A percentile compares a stretch with the other conserved stretches of the same genome.
Conservation (phyloP, 2,888 invertebrate species). For the Stenodema calcarata region DNA sequence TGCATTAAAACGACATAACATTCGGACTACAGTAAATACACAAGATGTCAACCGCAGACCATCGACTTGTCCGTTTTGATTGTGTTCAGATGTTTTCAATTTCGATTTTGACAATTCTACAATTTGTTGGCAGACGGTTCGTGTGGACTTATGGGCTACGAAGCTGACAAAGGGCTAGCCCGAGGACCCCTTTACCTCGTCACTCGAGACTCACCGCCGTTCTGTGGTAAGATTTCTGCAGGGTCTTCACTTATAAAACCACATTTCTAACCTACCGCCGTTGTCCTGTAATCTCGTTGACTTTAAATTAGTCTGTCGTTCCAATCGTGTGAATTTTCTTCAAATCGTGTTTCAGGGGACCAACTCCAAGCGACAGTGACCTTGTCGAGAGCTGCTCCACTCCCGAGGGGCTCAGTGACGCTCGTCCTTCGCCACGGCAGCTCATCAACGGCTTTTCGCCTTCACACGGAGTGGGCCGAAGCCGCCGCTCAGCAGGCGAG, state of each 20-base stretch:
- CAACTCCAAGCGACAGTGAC: slow-evolving; percentile 65
- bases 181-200: slow-evolving; percentile 67
- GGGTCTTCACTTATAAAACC: background rate
- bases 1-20: no score
- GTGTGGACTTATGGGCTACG: slow-evolving; percentile 59
- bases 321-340: no score
- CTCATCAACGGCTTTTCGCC: slow-evolving; percentile 62
- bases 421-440: slow-evolving; percentile 62
- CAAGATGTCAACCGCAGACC: no score
- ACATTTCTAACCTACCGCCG: background rate
- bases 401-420: slow-evolving; percentile 63
- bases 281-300: no score
- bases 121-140: slow-evolving; percentile 54
- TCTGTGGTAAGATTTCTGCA: slow-evolving; percentile 66
- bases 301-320: no score
- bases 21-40: no score
- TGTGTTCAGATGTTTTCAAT: no score
- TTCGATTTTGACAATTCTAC: no score
- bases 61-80: no score
- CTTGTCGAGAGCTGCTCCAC: slow-evolving; percentile 63
- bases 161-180: slow-evolving; percentile 62
- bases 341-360: slow-evolving; percentile 62
- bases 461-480: slow-evolving; percentile 61
- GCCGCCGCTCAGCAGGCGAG: slow-evolving; percentile 35
- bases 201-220: slow-evolving; percentile 64